Conservation (phyloP, 2,888 invertebrate genomes). For the Leucania comma region DNA sequence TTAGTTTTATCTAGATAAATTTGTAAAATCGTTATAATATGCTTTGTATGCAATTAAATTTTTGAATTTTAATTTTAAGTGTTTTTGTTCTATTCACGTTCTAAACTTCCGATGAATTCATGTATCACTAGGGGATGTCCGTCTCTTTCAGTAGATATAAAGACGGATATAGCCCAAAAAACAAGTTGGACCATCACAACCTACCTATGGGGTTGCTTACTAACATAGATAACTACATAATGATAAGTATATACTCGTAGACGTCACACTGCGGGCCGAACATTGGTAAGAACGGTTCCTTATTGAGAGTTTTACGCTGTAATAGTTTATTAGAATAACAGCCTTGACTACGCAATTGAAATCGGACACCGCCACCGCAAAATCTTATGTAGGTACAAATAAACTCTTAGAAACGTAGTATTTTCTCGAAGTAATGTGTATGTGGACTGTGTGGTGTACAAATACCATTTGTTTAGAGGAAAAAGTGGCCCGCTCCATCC, state of each 20-base stretch:
- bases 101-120: too few relatives aligned
- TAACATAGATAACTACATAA: conserved; percentile 21
- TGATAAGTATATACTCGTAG: conserved; percentile 42
- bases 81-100: too few relatives aligned
- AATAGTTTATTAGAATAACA: conserved; percentile 73
- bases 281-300: conserved; percentile 69
- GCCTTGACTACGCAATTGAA: conserved; percentile 80
- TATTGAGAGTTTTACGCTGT: conserved; percentile 74
- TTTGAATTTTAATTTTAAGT: too few relatives aligned
- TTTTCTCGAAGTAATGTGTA: conserved; percentile 34
- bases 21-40: too few relatives aligned
- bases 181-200: not conserved
- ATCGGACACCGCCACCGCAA: conserved; percentile 78
- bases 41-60: too few relatives aligned
- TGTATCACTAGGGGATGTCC: not conserved
- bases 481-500: too few relatives aligned
- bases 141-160: too few relatives aligned
- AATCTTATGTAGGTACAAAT: conserved; percentile 53
- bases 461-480: too few relatives aligned
- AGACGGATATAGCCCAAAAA: not conserved
- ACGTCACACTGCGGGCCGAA: conserved; percentile 73
- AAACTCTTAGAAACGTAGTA: conserved; percentile 35
- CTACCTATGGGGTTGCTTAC: too few relatives aligned
- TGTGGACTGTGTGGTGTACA: too few relatives aligned
- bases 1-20: too few relatives aligned